A percentile compares a stretch with the other conserved stretches of the same genome.
phyloP scores from a whole-genome alignment of 1,140 invertebrate species.

The Lethocerus indicus region DNA sequence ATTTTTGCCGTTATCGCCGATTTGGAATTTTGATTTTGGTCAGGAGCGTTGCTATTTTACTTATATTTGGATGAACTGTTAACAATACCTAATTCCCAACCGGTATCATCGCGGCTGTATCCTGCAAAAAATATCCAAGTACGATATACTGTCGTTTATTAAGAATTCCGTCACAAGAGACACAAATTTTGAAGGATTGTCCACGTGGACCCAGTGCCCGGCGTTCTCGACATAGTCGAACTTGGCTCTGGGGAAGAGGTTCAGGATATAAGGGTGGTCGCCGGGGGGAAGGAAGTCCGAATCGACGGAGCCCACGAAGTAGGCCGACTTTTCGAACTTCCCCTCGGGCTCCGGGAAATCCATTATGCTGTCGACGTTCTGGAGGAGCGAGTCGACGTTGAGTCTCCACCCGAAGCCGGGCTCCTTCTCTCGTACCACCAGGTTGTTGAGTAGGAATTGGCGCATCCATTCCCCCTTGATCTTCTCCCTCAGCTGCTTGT shows the following conservation, averaged over 20 bases:
- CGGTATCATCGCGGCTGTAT: too few species aligned
- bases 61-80: too few species aligned
- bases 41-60: too few species aligned
- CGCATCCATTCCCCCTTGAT: conserved; percentile 27
- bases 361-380: conserved; percentile 41
- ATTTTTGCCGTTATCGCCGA: too few species aligned
- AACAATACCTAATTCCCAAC: too few species aligned
- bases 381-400: conserved; percentile 49
- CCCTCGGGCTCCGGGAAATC: conserved; percentile 34
- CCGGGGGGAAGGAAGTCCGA: conserved; percentile 55
- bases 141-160: too few species aligned
- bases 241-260: conserved; percentile 60
- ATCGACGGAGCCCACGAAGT: conserved; percentile 65
- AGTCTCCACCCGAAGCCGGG: conserved; percentile 43
- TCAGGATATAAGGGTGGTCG: conserved; percentile 47
- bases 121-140: too few species aligned
- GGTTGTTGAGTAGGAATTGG: conserved; percentile 58
- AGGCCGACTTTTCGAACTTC: conserved; percentile 44
- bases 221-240: conserved; percentile 58
- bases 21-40: too few species aligned
- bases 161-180: neutral
- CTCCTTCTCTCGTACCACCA: conserved; percentile 39
- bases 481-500: conserved; percentile 28
- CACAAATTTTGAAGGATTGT: conserved; percentile 42
- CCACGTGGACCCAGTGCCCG: conserved; percentile 83